Percentiles rank a stretch among this genome's conserved stretches.
phyloP scores from a whole-genome alignment of 1,140 invertebrate species.

The Trissolcus basalis region DNA sequence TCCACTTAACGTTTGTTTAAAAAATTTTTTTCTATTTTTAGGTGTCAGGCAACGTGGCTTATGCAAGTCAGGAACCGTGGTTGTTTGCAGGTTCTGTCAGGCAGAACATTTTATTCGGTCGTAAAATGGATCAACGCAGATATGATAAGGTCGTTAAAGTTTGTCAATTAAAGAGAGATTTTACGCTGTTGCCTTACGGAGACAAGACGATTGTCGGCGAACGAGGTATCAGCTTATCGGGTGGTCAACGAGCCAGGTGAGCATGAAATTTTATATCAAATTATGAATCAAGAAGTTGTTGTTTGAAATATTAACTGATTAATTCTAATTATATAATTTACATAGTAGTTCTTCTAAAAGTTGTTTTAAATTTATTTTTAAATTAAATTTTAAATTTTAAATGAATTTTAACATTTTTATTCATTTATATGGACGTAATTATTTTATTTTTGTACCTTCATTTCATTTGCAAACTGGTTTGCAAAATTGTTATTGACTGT shows the following conservation, averaged over 20 bases:
- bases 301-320: too few species aligned
- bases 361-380: too few species aligned
- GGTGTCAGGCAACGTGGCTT: constrained; percentile 80
- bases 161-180: constrained; percentile 79
- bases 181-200: constrained; percentile 78
- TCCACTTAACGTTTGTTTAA: too few species aligned
- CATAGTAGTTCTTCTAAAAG: neutral
- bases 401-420: too few species aligned
- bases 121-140: constrained; percentile 78
- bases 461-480: constrained; percentile 44
- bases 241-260: constrained; percentile 86
- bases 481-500: constrained; percentile 1
- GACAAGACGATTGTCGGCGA: constrained; percentile 90
- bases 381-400: too few species aligned
- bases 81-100: constrained; percentile 78
- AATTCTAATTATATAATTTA: constrained; percentile 6
- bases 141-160: constrained; percentile 80
- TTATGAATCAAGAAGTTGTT: too few species aligned
- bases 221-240: constrained; percentile 83
- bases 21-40: constrained; percentile 14
- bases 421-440: too few species aligned
- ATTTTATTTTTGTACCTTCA: neutral
- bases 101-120: constrained; percentile 91
- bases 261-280: constrained; percentile 1
- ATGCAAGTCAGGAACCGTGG: constrained; percentile 86